Base-by-base conservation (phyloP, 1,140 invertebrate species). In the Drosophila teissieri region DNA sequence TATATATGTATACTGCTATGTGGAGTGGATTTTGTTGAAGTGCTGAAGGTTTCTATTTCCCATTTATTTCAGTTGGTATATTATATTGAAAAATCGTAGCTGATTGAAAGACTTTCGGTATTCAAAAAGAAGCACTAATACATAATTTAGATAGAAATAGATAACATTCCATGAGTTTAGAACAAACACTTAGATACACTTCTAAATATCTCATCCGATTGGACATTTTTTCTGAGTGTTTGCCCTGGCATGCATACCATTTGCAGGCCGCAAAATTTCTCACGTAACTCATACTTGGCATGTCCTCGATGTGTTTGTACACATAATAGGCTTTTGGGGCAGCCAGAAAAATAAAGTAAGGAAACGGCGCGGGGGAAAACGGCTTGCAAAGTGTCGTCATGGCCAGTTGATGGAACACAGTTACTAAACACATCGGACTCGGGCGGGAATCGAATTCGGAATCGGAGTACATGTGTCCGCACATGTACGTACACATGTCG, bases 401-500 rank as follows among this genome's bases (percentile, higher is more conserved):
- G 73, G 73, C 42, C 62, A 76, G 73, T 76, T 76, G 73, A 67
- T 76, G 73, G 62, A 76, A 76, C 54, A 58, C 68, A 76, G 54
- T 68, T 76, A 75, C 73, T 75, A 75, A 75, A 74, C 63, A 75
- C 73, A 75, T 65, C 62, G 45, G 48, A 39, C 68, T 36, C 68
- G 46, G 60, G 57, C 68, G 46, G 60, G 57, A 62, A 56, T 62
- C 54, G 58, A 56, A 62, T 62, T 62, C 58, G 60, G 54, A 62
- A 62, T 62, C 60, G 54, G 36, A 46, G 52, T 79, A 78, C 76
- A 78, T 78, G 76, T 78, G 75, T 78, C 61, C 55, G 55, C 65
- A 56, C 55, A 79, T 63, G 62, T 65, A 68, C 42, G 70, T 58
- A 80, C 70, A 80, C 77, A 80, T 74, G 77, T 80, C 62, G 39